Conservation (phyloP, 2,888 invertebrate genomes). For the Belgica antarctica region DNA sequence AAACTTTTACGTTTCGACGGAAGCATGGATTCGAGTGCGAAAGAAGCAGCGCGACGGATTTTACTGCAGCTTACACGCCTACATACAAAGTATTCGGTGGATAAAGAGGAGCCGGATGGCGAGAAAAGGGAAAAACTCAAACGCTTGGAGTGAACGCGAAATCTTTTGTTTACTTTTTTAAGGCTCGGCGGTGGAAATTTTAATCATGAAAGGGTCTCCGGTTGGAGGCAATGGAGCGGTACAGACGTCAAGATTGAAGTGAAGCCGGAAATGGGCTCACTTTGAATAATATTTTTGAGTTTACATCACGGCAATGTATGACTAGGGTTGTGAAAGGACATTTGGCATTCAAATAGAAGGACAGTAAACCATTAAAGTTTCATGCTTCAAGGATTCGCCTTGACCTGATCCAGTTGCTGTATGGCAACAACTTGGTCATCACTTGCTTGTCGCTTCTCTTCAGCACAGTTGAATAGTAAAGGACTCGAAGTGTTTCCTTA, state of each 20-base stretch:
- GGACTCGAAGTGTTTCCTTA: too few species aligned
- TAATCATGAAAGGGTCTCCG: background rate
- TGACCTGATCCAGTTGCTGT: too few species aligned
- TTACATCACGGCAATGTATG: background rate
- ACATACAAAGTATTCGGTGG: conserved; percentile 15
- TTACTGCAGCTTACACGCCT: background rate
- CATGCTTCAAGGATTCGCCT: too few species aligned
- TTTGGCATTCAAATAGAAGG: too few species aligned
- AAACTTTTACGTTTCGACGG: background rate
- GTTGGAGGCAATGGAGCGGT: background rate
- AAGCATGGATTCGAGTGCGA: background rate
- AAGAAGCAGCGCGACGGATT: background rate
- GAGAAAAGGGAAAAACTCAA: conserved; percentile 37
- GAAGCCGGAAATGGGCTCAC: background rate
- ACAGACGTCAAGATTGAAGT: background rate
- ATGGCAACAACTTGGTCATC: too few species aligned
- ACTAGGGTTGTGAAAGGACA: too few species aligned
- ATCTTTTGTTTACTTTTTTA: too few species aligned
- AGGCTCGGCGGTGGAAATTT: too few species aligned
- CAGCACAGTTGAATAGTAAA: too few species aligned
- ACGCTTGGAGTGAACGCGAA: conserved; percentile 29
- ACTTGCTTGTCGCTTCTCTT: too few species aligned
- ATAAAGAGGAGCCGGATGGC: background rate
- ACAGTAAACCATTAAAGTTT: too few species aligned
- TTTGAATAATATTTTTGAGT: too few species aligned